phyloP scores from a whole-genome alignment of 2,888 invertebrate genomes.

The Diogma glabrata region DNA sequence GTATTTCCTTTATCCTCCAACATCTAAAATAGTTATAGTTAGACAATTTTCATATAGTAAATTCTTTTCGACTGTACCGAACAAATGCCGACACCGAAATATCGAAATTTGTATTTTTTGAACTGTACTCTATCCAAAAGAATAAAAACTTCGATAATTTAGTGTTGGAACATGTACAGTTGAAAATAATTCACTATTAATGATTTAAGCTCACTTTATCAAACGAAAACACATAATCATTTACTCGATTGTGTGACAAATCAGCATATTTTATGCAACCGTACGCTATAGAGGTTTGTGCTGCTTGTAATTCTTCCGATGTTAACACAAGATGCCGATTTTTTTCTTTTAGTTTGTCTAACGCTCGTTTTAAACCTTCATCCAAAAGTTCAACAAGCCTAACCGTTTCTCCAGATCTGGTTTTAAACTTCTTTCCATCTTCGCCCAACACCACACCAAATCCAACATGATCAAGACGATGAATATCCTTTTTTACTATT shows the following conservation, averaged over 20 bases:
- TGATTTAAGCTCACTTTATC: constrained; percentile 56
- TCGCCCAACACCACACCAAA: constrained; percentile 97
- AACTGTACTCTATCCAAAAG: constrained; percentile 23
- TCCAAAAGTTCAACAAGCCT: constrained; percentile 77
- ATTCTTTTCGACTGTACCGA: too few species aligned
- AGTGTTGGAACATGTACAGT: not conserved
- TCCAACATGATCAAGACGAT: constrained; percentile 78
- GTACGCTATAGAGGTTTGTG: constrained; percentile 88
- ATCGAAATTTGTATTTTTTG: too few species aligned
- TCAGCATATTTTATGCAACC: constrained; percentile 99
- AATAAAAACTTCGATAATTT: too few species aligned
- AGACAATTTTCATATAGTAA: too few species aligned
- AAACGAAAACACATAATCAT: constrained; percentile 96
- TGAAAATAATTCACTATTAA: not conserved
- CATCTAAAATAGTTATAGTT: constrained; percentile 66
- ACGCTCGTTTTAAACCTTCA: constrained; percentile 75
- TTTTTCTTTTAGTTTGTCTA: constrained; percentile 77
- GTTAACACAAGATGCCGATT: constrained; percentile 73
- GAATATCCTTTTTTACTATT: constrained; percentile 49
- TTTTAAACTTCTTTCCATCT: constrained; percentile 98
- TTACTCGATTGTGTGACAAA: constrained; percentile 80
- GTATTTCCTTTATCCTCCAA: constrained; percentile 98
- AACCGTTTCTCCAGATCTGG: constrained; percentile 92
- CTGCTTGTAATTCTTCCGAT: constrained; percentile 64
- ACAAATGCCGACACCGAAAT: too few species aligned